Base-by-base conservation (phyloP, 1,140 invertebrate genomes). In the Drosophila tsacasi region DNA sequence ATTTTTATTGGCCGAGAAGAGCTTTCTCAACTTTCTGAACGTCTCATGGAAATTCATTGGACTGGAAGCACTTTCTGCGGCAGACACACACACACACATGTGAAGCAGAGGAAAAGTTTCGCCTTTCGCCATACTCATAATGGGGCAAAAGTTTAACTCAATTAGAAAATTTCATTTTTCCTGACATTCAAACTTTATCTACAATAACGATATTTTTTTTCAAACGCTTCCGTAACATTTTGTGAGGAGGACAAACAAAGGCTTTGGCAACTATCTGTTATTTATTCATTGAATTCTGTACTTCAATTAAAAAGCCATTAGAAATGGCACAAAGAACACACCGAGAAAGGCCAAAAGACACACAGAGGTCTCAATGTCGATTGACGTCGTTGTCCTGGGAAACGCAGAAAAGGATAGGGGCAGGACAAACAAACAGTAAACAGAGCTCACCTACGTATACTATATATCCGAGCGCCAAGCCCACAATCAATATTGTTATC, bases 271-370 rank as follows among this genome's bases (percentile, higher is more conserved):
- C 76, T 81, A 84, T 75, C 82, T 85, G 39, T 85, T 85, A 82
- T 83, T 87, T 87, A 87, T 87, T 87, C 83, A 87, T 74, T 80
- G 83, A 87, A 76, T 87, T 87, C 75, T 80, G 64, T 76, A 71
- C 79, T 87, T 87, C 79, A 87, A 87, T 87, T 87, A 87, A 87
- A 87, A 87, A 80, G 76, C 64, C 83, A 87, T 87, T 87, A 87
- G 72, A 86, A 81, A 37, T 37, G 37, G 25, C 60, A 42, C 54
- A 72, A 10, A 60, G 23, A 39, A 23, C 66, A 49, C 25, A 49
- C 21, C 15, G 35, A 25, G 35, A 47, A 54, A 15, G 50, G 44
- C 37, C 10, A 35, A 40, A 30, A 63, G 57, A 60, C 19, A 46
- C 19, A 46, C 72, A 23, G 68, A 68, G 47, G 74, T 52, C 74